These are phyloP conservation scores for Apolygus lucorum DNA, from an alignment of 1,140 invertebrate genomes.

Conservation along the genomic window DNA sequence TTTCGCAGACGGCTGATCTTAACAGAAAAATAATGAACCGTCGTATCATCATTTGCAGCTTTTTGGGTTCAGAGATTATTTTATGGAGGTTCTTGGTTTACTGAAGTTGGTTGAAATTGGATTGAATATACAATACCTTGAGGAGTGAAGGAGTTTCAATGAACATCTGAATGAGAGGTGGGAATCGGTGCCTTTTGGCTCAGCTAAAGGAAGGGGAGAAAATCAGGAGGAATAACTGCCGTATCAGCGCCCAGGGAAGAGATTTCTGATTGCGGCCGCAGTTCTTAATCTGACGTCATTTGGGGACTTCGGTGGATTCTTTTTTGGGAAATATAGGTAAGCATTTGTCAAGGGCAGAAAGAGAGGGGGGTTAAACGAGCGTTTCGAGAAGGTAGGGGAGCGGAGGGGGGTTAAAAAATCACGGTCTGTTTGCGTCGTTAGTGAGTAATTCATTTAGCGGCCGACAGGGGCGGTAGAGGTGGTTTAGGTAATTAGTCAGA, in stretches of 20 bases:
- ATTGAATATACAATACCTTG: too few relatives aligned
- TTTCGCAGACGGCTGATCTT: too few relatives aligned
- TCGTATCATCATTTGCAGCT: too few relatives aligned
- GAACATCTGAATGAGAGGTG: too few relatives aligned
- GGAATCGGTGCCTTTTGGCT: too few relatives aligned
- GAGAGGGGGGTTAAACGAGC: background rate
- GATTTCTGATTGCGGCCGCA: background rate
- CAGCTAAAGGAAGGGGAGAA: too few relatives aligned
- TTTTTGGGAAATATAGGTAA: constrained; percentile 24
- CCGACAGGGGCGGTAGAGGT: background rate
- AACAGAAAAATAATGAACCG: too few relatives aligned
- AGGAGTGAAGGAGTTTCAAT: too few relatives aligned
- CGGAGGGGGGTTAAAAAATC: constrained; percentile 13
- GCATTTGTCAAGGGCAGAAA: background rate
- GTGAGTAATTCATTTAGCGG: constrained; percentile 20
- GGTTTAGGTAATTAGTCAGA: constrained; percentile 17
- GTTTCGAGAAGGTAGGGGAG: background rate
- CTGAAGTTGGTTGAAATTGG: too few relatives aligned
- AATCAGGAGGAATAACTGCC: background rate
- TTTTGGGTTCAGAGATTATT: too few relatives aligned
- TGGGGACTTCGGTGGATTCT: background rate
- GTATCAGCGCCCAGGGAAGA: background rate
- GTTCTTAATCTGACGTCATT: background rate
- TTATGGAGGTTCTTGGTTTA: too few relatives aligned
- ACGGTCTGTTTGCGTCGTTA: constrained; percentile 21